Percentiles rank a stretch among this genome's conserved stretches.
Evolutionary conservation across 2,113 vertebrate species (phyloP).

Genomic region (Malurus melanocephalus): DNA sequence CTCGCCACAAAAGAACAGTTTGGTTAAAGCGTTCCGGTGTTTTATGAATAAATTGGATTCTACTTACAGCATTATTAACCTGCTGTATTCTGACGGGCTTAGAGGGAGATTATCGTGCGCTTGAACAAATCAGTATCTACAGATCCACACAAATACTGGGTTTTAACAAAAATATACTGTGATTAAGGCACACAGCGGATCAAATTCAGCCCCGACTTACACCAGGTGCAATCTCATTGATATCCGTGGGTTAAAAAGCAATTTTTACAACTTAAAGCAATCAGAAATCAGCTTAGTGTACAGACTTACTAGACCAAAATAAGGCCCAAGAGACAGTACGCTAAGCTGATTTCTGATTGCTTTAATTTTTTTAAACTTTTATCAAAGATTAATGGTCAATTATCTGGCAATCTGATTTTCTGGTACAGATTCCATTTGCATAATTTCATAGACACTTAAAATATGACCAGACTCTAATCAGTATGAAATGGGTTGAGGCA

Average conservation of each 20-base stretch:
- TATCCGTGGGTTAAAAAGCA: slow-evolving; percentile 59
- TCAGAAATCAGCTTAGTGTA: slow-evolving; percentile 62
- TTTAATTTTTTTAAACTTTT: slow-evolving; percentile 66
- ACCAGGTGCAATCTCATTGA: slow-evolving; percentile 63
- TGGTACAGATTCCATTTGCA: slow-evolving; percentile 60
- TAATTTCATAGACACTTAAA: slow-evolving; percentile 65
- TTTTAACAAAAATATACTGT: slow-evolving; percentile 66
- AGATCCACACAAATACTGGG: slow-evolving; percentile 54
- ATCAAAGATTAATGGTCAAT: slow-evolving; percentile 67
- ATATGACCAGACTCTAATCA: slow-evolving; percentile 55
- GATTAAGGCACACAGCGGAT: slow-evolving; percentile 56
- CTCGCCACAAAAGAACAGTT: slow-evolving; percentile 60
- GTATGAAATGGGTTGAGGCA: slow-evolving; percentile 53
- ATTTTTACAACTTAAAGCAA: slow-evolving; percentile 68
- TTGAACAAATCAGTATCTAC: slow-evolving; percentile 57
- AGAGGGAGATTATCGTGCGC: slow-evolving; percentile 51
- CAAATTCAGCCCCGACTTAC: slow-evolving; percentile 45
- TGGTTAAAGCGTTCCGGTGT: slow-evolving; percentile 57
- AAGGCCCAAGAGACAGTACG: slow-evolving; percentile 34
- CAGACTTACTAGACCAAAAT: slow-evolving; percentile 58
- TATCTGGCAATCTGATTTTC: slow-evolving; percentile 68
- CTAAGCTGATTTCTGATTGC: slow-evolving; percentile 66
- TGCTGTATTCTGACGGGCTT: slow-evolving; percentile 64
- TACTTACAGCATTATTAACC: slow-evolving; percentile 59
- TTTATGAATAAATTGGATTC: slow-evolving; percentile 71